Evolutionary conservation across 2,113 vertebrate species (phyloP).

Genomic region (Pogonocichla stellata): DNA sequence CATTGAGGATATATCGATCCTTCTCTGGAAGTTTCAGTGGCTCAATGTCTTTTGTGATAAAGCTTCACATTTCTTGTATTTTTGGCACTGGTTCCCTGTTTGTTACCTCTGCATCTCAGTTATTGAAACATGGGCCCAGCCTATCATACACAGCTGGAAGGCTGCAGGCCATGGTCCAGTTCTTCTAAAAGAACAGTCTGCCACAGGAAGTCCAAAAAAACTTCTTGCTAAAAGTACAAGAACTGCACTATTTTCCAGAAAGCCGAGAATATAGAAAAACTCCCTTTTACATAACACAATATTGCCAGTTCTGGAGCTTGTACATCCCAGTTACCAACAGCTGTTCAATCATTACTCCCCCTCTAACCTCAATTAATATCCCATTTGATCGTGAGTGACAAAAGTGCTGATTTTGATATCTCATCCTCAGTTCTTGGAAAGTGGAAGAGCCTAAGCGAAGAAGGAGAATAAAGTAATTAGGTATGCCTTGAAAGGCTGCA

Average conservation of each 20-base stretch:
- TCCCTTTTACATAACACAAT: not conserved
- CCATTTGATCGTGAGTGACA: not conserved
- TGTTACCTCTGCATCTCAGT: not conserved
- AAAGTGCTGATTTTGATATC: not conserved
- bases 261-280: not conserved
- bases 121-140: not conserved
- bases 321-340: not conserved
- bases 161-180: not conserved
- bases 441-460: not conserved
- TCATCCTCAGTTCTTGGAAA: not conserved
- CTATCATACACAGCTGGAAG: not conserved
- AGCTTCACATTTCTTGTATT: not conserved
- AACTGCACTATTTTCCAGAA: not conserved
- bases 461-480: not conserved
- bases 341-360: not conserved
- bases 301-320: not conserved
- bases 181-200: not conserved
- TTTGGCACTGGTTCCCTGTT: not conserved
- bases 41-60: not conserved
- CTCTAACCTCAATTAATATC: constrained; percentile 15
- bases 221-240: not conserved
- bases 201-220: not conserved
- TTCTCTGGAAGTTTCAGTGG: not conserved
- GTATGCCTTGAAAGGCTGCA: not conserved
- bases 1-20: accelerated